Evolutionary conservation across 2,113 vertebrate genomes (phyloP).

Genomic region (Tetraodon nigroviridis): DNA sequence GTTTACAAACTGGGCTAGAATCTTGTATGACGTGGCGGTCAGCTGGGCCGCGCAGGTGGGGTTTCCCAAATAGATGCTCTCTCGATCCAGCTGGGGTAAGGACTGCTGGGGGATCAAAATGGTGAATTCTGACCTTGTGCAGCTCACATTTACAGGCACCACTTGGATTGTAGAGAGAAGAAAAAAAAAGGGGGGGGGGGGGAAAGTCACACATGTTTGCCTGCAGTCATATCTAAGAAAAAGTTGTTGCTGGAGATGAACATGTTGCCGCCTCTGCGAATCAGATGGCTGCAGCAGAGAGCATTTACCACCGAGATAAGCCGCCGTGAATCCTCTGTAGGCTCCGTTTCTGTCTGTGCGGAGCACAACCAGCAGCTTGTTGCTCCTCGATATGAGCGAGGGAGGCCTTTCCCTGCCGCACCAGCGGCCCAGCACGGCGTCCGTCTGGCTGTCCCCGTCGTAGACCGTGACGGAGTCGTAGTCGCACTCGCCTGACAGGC

Average conservation of each 20-base stretch:
- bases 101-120: conserved; percentile 84
- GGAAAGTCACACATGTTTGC: too few relatives aligned
- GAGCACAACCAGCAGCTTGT: conserved; percentile 85
- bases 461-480: conserved; percentile 85
- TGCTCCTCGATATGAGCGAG: conserved; percentile 76
- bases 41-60: conserved; percentile 83
- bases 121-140: conserved; percentile 92
- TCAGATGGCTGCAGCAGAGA: background rate
- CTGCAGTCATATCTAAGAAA: background rate
- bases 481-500: conserved; percentile 82
- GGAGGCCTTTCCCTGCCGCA: conserved; percentile 79
- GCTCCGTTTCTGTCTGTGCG: conserved; percentile 84
- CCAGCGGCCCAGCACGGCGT: conserved; percentile 82
- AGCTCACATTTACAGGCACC: conserved; percentile 91
- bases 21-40: conserved; percentile 81
- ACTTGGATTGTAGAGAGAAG: conserved; percentile 66
- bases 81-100: conserved; percentile 82
- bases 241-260: background rate
- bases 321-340: conserved; percentile 81
- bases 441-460: conserved; percentile 76
- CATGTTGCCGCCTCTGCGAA: background rate
- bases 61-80: conserved; percentile 86
- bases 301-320: conserved; percentile 88
- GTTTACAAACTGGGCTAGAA: conserved; percentile 89
- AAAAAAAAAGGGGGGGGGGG: conserved; percentile 4